Conservation (phyloP, 2,888 invertebrate species). For the Cyclophora punctaria region DNA sequence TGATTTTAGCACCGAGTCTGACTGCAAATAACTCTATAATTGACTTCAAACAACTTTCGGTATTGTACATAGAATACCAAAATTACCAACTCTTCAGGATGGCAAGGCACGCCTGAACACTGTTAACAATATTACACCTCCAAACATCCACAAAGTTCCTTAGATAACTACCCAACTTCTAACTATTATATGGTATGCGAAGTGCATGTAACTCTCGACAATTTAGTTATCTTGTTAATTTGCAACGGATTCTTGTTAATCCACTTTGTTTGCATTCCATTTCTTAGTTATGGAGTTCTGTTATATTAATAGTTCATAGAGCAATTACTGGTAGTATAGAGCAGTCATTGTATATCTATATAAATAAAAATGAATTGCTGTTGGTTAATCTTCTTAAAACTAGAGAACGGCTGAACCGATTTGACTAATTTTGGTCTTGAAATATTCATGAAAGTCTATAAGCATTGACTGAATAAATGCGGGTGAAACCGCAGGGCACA, state of each 20-base stretch:
- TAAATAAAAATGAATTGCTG: no score
- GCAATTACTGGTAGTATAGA: no score
- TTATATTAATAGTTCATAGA: no score
- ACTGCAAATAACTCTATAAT: constrained; percentile 72
- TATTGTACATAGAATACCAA: constrained; percentile 49
- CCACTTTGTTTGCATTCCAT: constrained; percentile 17
- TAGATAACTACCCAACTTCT: constrained; percentile 10
- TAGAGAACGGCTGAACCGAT: no score
- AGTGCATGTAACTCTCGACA: neutral
- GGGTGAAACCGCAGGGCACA: no score
- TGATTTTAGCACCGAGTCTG: constrained; percentile 70
- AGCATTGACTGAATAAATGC: no score
- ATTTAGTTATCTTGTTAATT: neutral
- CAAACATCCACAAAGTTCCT: constrained; percentile 12
- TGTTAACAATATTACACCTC: constrained; percentile 15
- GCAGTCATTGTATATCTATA: no score
- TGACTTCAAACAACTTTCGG: constrained; percentile 68
- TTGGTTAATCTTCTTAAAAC: no score
- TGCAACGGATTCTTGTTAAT: neutral
- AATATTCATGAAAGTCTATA: no score
- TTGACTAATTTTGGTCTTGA: no score
- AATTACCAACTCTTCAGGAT: constrained; percentile 26
- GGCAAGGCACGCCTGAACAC: constrained; percentile 22
- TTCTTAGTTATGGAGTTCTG: no score
- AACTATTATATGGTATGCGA: constrained; percentile 11